Evolutionary conservation across 2,797 vertebrate genomes (phyloP), one percentile per base, ranked within the genome.

Genomic region (Lindbergichthys nudifrons): DNA sequence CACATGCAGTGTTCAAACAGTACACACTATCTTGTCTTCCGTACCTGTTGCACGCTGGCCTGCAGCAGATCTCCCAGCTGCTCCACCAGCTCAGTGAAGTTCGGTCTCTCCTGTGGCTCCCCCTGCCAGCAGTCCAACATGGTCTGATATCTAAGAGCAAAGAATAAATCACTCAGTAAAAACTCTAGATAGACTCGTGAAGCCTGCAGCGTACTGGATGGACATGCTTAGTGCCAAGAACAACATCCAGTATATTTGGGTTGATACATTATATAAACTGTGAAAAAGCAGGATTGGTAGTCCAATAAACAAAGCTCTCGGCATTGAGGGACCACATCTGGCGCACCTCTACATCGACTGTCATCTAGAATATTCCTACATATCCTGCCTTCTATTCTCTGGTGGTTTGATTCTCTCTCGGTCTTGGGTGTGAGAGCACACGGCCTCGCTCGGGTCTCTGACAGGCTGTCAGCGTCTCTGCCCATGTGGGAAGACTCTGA

Each of bases 121-220:
- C 96, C 95, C 0, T 97, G 95, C 97, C 97, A 98, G 78, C 97
- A 98, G 60, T 97, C 96, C 90, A 98, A 88, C 97, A 98, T 98
- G 46, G 96, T 98, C 91, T 98, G 96, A 88, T 98, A 98, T 88
- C 97, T 98, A 43, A 1, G 48, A 42, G 46, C 30, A 79, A 77
- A 51, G 48, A 72, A 86, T 9, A 77, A 54, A 82, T 9, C 45
- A 48, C 2, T 88, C 50, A 89, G 59, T 54, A 70, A 56, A 67
- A 18, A 41, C 15, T 52, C 12, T 36, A 47, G 21, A 42, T 8
- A 53, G 5, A 79, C 50, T 64, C 9, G 50, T 10, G 19, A 65
- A 57, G 3, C 26, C 56, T 47, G 47, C 39, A 60, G 26, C 43
- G 47, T 2, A 21, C 14, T 59, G 56, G 41, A 23, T 13, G 3